phyloP scores from a whole-genome alignment of 1,140 invertebrate genomes.

The Cotesia vestalis region DNA sequence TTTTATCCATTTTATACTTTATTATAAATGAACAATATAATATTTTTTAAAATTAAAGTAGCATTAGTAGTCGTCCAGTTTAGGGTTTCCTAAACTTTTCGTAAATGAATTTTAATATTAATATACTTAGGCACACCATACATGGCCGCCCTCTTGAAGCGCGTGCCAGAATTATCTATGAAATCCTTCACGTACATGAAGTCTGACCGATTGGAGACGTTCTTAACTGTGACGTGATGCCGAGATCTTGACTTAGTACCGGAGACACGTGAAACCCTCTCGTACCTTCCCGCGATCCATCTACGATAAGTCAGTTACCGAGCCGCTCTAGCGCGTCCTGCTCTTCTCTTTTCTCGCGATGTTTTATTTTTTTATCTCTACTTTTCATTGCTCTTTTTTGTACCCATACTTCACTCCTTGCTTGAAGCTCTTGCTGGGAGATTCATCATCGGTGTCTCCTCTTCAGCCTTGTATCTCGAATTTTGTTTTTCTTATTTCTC shows the following conservation, averaged over 20 bases:
- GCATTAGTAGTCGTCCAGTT: too few relatives aligned
- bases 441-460: conserved; percentile 62
- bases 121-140: background rate
- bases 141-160: background rate
- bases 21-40: too few relatives aligned
- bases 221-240: conserved; percentile 19
- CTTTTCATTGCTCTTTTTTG: conserved; percentile 23
- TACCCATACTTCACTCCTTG: conserved; percentile 25
- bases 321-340: conserved; percentile 61
- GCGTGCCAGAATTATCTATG: conserved; percentile 17
- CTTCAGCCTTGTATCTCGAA: conserved; percentile 44
- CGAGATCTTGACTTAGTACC: conserved; percentile 30
- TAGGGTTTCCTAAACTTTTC: too few relatives aligned
- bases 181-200: conserved; percentile 26
- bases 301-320: conserved; percentile 63
- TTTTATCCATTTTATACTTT: too few relatives aligned
- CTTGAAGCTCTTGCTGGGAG: conserved; percentile 51
- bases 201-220: conserved; percentile 15
- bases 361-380: conserved; percentile 21
- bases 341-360: conserved; percentile 28
- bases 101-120: background rate
- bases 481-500: conserved; percentile 36
- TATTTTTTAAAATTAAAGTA: too few relatives aligned
- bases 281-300: conserved; percentile 44
- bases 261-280: conserved; percentile 28